Base-by-base conservation (phyloP, 2,888 invertebrate genomes). In the Chaitophorus viminalis region DNA sequence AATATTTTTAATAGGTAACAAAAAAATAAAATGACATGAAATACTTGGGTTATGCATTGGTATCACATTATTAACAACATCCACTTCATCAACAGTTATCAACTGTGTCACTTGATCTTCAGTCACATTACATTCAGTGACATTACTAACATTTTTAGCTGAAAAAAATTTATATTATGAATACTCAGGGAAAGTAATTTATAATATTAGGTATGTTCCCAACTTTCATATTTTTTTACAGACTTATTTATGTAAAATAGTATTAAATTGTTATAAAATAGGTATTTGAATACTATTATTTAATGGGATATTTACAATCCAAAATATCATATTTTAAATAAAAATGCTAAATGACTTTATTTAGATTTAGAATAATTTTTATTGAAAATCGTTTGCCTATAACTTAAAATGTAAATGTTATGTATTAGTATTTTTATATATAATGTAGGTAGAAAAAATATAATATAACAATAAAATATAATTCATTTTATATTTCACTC, bases 401-500 rank as follows among this genome's bases (percentile, higher is more conserved):
- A 65, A 65, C 65, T 65, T 65, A 65, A 65, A 65, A 65, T 65
- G 65, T 52, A 52, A 52, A 52, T 52, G 52, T 52, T 52, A 52
- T 52, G 52, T 65, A 65, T 65, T 65, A 65, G 65, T 65, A 65
- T 65, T 65, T 65, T 65, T 65, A 65, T 65, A 65, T 25, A 25
- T 65, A 65, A 65, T 17, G 68, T 68, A 68, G 29, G 29, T 29
- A 68, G 65, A 68, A 68, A 68, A 29, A 68, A 29, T 68, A 68
- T 68, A 68, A 68, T 68, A 68, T 68, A 68, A 68, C 29, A 68
- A 68, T 68, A 68, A 68, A n/a, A 76, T 76, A 76, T 46, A 46
- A 76, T 76, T 46, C 29, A 76, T 76, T 76, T 76, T 76, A 76
- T 76, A 76, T 46, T 76, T 76, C 39, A 6, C 76, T 76, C 46